Evolutionary conservation across 1,140 invertebrate species (phyloP).

Genomic region (Drosophila obscura): DNA sequence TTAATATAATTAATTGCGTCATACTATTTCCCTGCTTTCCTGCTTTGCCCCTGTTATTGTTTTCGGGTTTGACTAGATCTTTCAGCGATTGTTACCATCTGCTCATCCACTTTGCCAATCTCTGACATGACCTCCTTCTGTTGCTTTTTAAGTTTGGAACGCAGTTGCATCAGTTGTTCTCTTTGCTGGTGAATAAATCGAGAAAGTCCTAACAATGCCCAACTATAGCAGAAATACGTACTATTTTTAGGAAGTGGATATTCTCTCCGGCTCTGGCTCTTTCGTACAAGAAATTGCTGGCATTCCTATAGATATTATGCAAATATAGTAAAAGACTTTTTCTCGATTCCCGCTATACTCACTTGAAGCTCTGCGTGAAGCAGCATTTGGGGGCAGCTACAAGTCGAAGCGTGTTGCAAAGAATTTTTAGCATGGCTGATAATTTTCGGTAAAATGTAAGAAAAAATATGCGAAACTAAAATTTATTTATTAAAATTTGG

Average conservation of each 20-base stretch:
- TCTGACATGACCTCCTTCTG: constrained; percentile 27
- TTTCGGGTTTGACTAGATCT: neutral
- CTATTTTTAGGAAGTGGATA: constrained; percentile 58
- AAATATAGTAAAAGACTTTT: too few species aligned
- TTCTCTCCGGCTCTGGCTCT: constrained; percentile 25
- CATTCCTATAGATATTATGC: constrained; percentile 1
- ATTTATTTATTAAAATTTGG: too few species aligned
- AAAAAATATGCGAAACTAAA: too few species aligned
- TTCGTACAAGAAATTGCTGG: constrained; percentile 26
- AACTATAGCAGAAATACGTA: constrained; percentile 5
- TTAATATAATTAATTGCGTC: constrained; percentile 12
- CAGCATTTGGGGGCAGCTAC: neutral
- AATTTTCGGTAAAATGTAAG: too few species aligned
- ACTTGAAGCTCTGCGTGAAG: constrained; percentile 3
- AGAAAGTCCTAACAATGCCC: neutral
- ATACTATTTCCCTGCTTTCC: constrained; percentile 14
- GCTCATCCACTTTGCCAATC: constrained; percentile 38
- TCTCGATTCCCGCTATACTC: neutral
- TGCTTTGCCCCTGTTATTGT: neutral
- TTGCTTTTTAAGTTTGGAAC: constrained; percentile 48
- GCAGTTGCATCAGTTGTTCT: constrained; percentile 48
- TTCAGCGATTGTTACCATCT: constrained; percentile 24
- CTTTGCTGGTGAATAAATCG: constrained; percentile 41
- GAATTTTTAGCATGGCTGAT: too few species aligned
- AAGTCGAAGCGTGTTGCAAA: too few species aligned